Evolutionary conservation across 2,888 invertebrate species (phyloP), one percentile per base, ranked within the genome.

Genomic region (Ophion obscuratus): DNA sequence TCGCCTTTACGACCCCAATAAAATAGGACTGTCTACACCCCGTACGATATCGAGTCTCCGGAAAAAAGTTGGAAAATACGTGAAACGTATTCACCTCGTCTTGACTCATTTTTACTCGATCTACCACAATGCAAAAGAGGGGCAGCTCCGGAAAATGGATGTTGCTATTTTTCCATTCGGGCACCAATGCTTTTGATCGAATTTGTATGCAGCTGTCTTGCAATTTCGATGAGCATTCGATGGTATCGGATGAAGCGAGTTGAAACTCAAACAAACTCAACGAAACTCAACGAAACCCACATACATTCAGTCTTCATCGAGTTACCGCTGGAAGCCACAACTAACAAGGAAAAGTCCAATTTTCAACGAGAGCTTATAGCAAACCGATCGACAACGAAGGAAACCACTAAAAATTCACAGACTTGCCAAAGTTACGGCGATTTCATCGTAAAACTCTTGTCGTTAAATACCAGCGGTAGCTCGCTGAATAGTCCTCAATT

Each of bases 401-500:
- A 78, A 68, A 61, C 68, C 68, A 31, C 61, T 14, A 44, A 70
- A 78, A 68, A 78, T 70, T 61, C 17, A 27, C 61, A 62, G 66
- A n/a, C 24, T 24, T 10, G 68, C 20, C 14, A 59, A 57, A 73
- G 36, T 80, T 67, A 73, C 36, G 31, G 36, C 44, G 71, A 71
- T 24, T 68, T 47, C 36, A 20, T 70, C 66, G 77, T 44, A 62
- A 61, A 66, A 71, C 64, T 36, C 44, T 36, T 57, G 47, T 71
- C 67, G 53, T 73, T 57, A 76, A 70, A 70, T 77, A 61, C 47
- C n/a, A 6, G 70, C 59, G 61, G 61, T 73, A 14, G 71, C 53
- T 73, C 77, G 71, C 36, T 83, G 57, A 78, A 74, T 67, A 64
- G 71, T 59, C 9, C 36, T 73, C 70, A 62, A 77, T 80, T 77